Percentiles rank a stretch among this genome's conserved stretches.
These are phyloP conservation scores for Petaurus breviceps DNA, from an alignment of 2,113 vertebrate species.

Conservation along the genomic window DNA sequence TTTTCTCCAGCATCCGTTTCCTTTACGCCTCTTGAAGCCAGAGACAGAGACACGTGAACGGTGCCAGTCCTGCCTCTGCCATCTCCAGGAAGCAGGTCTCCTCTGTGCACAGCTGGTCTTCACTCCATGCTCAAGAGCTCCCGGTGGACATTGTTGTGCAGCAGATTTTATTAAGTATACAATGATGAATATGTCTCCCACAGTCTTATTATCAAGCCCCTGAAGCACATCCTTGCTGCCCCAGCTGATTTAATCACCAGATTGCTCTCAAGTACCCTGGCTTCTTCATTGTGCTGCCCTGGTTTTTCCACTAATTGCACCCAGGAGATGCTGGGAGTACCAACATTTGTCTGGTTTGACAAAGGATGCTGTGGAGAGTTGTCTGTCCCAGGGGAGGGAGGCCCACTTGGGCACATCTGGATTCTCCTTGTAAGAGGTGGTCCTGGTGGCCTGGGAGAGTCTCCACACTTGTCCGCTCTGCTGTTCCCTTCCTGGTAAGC, in stretches of 20 bases:
- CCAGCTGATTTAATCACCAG: conserved; percentile 72
- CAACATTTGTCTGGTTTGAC: conserved; percentile 37
- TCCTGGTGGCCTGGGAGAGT: background rate
- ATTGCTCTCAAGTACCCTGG: conserved; percentile 62
- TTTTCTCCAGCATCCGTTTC: conserved; percentile 70
- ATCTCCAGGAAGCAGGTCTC: background rate
- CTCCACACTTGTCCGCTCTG: background rate
- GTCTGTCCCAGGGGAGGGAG: background rate
- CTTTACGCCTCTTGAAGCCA: conserved; percentile 63
- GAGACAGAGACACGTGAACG: conserved; percentile 26
- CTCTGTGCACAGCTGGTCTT: background rate
- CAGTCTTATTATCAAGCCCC: conserved; percentile 58
- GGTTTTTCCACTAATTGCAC: conserved; percentile 26
- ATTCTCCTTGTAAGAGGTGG: background rate
- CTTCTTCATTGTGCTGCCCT: conserved; percentile 37
- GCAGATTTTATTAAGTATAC: conserved; percentile 77
- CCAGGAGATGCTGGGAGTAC: background rate
- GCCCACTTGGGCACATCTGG: conserved; percentile 20
- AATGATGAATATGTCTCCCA: conserved; percentile 70
- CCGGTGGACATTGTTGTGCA: conserved; percentile 20
- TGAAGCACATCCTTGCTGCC: conserved; percentile 61
- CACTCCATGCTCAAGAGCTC: conserved; percentile 15
- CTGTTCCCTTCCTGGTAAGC: background rate
- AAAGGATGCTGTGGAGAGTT: background rate
- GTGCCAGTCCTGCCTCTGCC: background rate